These are phyloP conservation scores for Periparus ater DNA, from an alignment of 2,797 vertebrate species.

Conservation along the genomic window DNA sequence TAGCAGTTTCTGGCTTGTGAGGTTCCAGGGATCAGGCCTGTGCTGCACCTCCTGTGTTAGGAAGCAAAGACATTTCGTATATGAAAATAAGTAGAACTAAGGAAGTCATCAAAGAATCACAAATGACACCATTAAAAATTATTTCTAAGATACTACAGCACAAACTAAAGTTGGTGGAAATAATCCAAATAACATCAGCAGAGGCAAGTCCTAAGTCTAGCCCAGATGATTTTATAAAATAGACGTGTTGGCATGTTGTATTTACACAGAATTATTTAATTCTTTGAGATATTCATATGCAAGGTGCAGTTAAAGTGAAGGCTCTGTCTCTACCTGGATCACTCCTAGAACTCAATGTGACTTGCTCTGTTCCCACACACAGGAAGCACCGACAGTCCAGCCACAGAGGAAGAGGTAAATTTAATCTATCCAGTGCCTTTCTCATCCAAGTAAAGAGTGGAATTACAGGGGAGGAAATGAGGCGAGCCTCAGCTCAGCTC, in stretches of 20 bases:
- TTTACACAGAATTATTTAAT: neutral
- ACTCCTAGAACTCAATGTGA: neutral
- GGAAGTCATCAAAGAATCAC: neutral
- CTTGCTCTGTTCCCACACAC: neutral
- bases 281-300: neutral
- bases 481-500: neutral
- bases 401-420: conserved; percentile 15
- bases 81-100: neutral
- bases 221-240: neutral
- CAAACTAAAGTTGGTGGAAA: neutral
- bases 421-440: neutral
- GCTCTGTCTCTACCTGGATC: neutral
- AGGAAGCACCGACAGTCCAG: neutral
- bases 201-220: neutral
- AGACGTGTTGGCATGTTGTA: neutral
- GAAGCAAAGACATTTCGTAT: neutral
- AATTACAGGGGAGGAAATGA: conserved; percentile 42
- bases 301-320: neutral
- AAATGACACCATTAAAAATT: neutral
- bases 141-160: neutral
- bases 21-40: neutral
- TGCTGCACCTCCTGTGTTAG: neutral
- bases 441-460: neutral
- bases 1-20: neutral
- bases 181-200: neutral